Evolutionary conservation across 2,888 invertebrate genomes (phyloP).

Genomic region (Pollenia griseotomentosa): DNA sequence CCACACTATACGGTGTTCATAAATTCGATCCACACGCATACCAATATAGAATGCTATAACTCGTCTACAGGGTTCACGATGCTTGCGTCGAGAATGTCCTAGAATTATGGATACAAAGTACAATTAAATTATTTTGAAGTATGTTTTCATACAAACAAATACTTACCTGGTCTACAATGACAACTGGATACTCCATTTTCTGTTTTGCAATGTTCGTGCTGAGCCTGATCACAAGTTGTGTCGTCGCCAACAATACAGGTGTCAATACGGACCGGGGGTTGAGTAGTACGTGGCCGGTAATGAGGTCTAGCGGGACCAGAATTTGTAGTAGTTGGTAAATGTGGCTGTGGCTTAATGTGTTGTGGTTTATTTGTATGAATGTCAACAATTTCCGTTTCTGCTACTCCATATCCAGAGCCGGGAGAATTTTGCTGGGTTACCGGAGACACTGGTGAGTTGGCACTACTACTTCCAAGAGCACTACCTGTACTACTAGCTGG

Average conservation of each 20-base stretch:
- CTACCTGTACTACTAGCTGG: constrained; percentile 75
- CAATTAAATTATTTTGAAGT: neutral
- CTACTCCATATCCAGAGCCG: constrained; percentile 87
- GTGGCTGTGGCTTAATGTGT: constrained; percentile 86
- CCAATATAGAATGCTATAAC: constrained; percentile 92
- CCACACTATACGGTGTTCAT: constrained; percentile 92
- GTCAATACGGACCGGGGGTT: constrained; percentile 88
- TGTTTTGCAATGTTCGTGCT: constrained; percentile 94
- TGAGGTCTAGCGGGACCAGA: constrained; percentile 88
- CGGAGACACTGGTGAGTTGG: constrained; percentile 69
- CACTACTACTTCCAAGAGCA: constrained; percentile 65
- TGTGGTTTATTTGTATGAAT: constrained; percentile 79
- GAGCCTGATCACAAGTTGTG: constrained; percentile 94
- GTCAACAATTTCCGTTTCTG: constrained; percentile 86
- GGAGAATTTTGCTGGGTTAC: constrained; percentile 81
- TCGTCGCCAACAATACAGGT: constrained; percentile 97
- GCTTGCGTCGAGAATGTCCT: constrained; percentile 88
- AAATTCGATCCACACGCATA: constrained; percentile 92
- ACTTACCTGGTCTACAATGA: constrained; percentile 91
- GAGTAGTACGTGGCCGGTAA: constrained; percentile 84
- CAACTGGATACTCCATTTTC: constrained; percentile 94
- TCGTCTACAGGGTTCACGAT: constrained; percentile 90
- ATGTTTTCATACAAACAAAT: neutral
- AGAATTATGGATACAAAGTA: neutral
- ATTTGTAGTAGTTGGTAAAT: constrained; percentile 85